These are phyloP conservation scores for Cheilosia urbana DNA, from an alignment of 2,888 invertebrate genomes.

Conservation along the genomic window DNA sequence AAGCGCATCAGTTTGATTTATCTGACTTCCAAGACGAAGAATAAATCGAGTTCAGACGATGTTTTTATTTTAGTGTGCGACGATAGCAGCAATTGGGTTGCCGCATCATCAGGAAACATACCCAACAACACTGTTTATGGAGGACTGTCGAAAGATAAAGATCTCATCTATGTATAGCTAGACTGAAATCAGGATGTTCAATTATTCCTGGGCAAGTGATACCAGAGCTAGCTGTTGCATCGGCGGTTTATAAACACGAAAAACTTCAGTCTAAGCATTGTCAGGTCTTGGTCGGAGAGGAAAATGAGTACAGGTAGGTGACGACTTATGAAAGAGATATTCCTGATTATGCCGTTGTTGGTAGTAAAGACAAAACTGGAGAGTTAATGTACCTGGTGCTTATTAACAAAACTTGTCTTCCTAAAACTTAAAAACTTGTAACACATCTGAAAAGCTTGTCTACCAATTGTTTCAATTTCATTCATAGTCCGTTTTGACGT, in stretches of 20 bases:
- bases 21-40: conserved; percentile 19
- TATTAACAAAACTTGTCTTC: background rate
- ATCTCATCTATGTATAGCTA: conserved; percentile 31
- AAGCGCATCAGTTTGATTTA: conserved; percentile 22
- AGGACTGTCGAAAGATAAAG: conserved; percentile 8
- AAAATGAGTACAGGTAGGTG: conserved; percentile 35
- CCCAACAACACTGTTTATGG: conserved; percentile 40
- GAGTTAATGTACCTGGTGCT: conserved; percentile 38
- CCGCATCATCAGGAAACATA: conserved; percentile 11
- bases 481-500: no score
- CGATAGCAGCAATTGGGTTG: conserved; percentile 28
- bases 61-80: conserved; percentile 22
- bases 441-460: no score
- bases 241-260: conserved; percentile 4
- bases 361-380: conserved; percentile 27
- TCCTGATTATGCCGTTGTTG: conserved; percentile 45
- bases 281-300: conserved; percentile 33
- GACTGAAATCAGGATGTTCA: conserved; percentile 42
- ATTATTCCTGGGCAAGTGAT: conserved; percentile 39
- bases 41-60: background rate
- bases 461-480: no score
- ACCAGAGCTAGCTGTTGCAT: conserved; percentile 27
- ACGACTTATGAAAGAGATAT: conserved; percentile 12
- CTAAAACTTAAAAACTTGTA: no score
- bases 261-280: conserved; percentile 13